Conservation (phyloP, 1,140 invertebrate species). For the Palaemon carinicauda region DNA sequence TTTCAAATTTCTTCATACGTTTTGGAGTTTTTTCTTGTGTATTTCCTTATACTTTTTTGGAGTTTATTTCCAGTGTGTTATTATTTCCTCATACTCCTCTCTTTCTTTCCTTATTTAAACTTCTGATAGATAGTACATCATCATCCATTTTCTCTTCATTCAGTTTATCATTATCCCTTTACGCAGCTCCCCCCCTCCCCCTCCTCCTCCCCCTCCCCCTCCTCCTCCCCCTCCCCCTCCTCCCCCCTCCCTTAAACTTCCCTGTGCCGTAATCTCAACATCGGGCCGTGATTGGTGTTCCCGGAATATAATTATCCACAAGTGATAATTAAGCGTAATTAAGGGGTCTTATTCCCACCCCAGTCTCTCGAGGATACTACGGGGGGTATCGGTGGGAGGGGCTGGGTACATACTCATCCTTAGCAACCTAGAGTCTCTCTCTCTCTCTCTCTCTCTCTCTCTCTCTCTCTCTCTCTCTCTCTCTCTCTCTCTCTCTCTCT, state of each 20-base stretch:
- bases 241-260: neutral
- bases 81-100: no score
- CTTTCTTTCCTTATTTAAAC: no score
- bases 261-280: neutral
- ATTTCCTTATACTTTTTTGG: no score
- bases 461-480: neutral
- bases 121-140: neutral
- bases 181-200: neutral
- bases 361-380: neutral
- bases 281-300: slow-evolving; percentile 35
- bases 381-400: neutral
- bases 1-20: no score
- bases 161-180: neutral
- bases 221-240: neutral
- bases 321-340: slow-evolving; percentile 48
- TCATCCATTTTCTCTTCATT: neutral
- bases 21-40: no score
- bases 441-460: neutral
- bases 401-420: neutral
- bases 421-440: neutral
- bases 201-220: neutral
- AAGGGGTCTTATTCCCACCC: slow-evolving; percentile 47
- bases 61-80: no score
- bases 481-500: slow-evolving; percentile 5
- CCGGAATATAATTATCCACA: slow-evolving; percentile 47